Percentiles rank a stretch among this genome's conserved stretches.
Evolutionary conservation across 2,113 vertebrate species (phyloP).

Genomic region (Phrynosoma platyrhinos): DNA sequence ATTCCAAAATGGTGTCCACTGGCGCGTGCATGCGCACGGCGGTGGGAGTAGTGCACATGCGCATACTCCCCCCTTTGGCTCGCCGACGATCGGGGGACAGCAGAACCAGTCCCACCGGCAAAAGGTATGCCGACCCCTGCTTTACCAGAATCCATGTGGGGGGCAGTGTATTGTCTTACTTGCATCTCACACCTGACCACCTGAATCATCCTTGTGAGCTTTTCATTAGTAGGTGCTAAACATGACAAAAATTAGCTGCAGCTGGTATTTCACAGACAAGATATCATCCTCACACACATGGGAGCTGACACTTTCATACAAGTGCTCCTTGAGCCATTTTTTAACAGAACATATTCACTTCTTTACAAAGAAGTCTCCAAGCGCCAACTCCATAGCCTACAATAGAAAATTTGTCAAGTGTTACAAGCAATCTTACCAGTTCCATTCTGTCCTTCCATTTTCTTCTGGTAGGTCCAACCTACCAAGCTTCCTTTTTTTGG

Average conservation of each 20-base stretch:
- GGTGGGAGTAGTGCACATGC: no score
- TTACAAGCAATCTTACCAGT: conserved; percentile 65
- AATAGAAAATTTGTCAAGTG: background rate
- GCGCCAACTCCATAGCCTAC: background rate
- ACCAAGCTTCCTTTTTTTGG: conserved; percentile 77
- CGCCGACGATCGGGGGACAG: no score
- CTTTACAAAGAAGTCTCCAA: background rate
- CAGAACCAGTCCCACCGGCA: no score
- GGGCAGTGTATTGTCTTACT: background rate
- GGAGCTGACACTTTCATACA: background rate
- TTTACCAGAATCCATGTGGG: background rate
- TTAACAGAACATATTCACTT: background rate
- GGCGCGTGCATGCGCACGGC: no score
- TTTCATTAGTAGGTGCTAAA: background rate
- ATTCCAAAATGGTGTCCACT: no score
- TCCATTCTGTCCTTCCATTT: conserved; percentile 57
- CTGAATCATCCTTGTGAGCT: background rate
- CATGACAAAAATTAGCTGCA: background rate
- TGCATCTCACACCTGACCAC: background rate
- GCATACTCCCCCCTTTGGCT: no score
- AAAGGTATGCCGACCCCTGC: no score
- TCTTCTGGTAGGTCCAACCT: conserved; percentile 85
- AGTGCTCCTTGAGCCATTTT: background rate
- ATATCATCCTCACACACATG: background rate
- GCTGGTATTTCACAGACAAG: background rate